Evolutionary conservation across 2,797 vertebrate genomes (phyloP).

Genomic region (Triplophysa yarkandensis): DNA sequence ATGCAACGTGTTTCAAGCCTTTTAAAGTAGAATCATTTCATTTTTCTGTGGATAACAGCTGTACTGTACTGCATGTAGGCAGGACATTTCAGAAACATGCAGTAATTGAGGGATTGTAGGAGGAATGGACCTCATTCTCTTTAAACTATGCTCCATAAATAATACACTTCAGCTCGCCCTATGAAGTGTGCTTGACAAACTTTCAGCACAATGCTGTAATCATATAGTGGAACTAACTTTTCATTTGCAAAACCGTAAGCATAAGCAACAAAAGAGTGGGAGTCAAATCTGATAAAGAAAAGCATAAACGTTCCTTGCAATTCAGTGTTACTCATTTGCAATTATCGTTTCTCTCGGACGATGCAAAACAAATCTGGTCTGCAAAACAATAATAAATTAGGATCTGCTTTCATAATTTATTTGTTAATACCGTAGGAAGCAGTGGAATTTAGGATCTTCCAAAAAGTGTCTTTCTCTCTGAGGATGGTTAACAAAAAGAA

Average conservation of each 20-base stretch:
- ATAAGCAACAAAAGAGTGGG: background rate
- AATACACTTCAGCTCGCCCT: conserved; percentile 37
- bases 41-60: conserved; percentile 22
- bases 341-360: background rate
- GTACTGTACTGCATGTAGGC: conserved; percentile 20
- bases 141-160: conserved; percentile 39
- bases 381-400: background rate
- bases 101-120: conserved; percentile 36
- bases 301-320: background rate
- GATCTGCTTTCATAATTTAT: too few relatives aligned
- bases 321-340: background rate
- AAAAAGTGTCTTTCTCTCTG: too few relatives aligned
- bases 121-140: conserved; percentile 29
- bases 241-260: background rate
- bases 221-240: conserved; percentile 9
- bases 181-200: conserved; percentile 44
- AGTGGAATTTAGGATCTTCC: too few relatives aligned
- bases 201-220: conserved; percentile 21
- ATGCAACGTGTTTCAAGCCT: conserved; percentile 11
- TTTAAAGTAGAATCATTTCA: conserved; percentile 17
- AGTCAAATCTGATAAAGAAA: background rate
- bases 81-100: conserved; percentile 20
- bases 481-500: too few relatives aligned
- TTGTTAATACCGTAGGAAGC: too few relatives aligned
- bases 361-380: background rate